These are phyloP conservation scores for Aegypius monachus DNA, from an alignment of 2,113 vertebrate species.

Conservation along the genomic window DNA sequence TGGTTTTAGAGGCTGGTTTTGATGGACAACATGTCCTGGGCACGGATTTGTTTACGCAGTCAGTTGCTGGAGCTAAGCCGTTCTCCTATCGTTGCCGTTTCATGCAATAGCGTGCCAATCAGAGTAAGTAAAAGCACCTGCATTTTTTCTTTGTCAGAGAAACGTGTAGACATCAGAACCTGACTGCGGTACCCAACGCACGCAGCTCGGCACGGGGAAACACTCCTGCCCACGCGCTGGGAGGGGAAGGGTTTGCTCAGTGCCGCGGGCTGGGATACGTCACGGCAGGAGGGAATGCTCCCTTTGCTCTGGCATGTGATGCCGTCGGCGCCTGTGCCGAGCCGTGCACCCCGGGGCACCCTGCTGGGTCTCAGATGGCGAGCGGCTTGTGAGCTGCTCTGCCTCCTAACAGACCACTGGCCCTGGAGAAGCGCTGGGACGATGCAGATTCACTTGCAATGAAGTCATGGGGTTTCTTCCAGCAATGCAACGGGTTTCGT, in stretches of 20 bases:
- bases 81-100: neutral
- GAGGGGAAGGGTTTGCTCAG: neutral
- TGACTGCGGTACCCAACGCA: neutral
- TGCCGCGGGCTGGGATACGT: fast-evolving
- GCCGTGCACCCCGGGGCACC: no score
- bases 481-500: neutral
- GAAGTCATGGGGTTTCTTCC: neutral
- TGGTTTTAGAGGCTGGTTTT: neutral
- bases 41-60: neutral
- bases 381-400: neutral
- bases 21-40: neutral
- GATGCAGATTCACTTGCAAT: neutral
- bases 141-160: neutral
- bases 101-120: neutral
- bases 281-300: fast-evolving
- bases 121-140: neutral
- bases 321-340: fast-evolving
- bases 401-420: no score
- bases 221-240: fast-evolving
- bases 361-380: neutral
- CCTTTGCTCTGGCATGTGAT: neutral
- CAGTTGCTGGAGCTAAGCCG: neutral
- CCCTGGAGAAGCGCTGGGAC: neutral
- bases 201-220: fast-evolving
- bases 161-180: neutral